These are phyloP conservation scores for Synaphobranchus kaupii DNA, from an alignment of 2,797 vertebrate genomes.

Conservation along the genomic window DNA sequence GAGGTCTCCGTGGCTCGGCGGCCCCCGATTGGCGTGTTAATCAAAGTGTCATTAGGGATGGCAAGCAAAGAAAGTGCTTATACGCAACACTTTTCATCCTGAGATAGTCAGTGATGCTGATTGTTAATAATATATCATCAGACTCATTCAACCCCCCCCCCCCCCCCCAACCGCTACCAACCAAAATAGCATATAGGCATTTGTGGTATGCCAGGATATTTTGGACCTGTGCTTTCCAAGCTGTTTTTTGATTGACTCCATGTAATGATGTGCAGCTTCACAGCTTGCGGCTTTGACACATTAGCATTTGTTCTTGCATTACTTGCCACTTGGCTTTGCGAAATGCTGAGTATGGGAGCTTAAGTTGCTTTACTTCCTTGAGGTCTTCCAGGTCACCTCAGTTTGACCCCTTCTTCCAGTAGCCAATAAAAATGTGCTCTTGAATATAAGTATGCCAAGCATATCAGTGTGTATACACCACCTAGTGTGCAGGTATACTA, in stretches of 20 bases:
- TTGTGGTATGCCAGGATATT: background rate
- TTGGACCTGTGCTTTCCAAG: background rate
- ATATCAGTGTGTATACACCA: background rate
- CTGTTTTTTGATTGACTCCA: background rate
- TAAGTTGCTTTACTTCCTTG: background rate
- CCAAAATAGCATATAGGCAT: background rate
- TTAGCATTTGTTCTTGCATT: background rate
- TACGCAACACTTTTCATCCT: conserved; percentile 3
- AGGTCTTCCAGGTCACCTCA: background rate
- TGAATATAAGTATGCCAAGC: background rate
- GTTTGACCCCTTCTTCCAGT: background rate
- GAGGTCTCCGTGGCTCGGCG: conserved; percentile 30
- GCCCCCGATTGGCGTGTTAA: conserved; percentile 51
- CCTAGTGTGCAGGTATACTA: background rate
- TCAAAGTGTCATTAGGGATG: conserved; percentile 42
- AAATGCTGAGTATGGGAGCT: background rate
- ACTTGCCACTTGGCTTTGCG: background rate
- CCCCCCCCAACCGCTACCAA: background rate
- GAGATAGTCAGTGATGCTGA: background rate
- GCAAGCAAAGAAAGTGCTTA: conserved; percentile 3
- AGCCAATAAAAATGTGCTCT: background rate
- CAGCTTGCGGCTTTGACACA: background rate
- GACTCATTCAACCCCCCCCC: background rate
- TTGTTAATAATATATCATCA: background rate
- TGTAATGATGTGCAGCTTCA: background rate